Evolutionary conservation across 2,888 invertebrate species (phyloP).

Genomic region (Himalopsyche kuldschensis): DNA sequence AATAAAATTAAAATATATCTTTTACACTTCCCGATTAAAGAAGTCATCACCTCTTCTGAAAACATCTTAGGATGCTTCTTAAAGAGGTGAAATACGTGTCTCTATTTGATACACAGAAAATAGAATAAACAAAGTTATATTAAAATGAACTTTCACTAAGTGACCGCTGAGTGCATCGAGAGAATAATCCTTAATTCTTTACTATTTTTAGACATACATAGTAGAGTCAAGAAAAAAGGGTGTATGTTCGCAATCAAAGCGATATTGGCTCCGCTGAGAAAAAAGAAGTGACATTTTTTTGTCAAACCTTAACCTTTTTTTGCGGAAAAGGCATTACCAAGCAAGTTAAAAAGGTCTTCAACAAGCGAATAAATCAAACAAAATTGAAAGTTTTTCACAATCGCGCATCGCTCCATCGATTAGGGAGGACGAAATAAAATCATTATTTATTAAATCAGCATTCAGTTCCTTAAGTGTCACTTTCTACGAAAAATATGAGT

Average conservation of each 20-base stretch:
- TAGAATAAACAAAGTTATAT: too few species aligned
- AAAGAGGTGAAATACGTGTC: too few species aligned
- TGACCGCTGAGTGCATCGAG: too few species aligned
- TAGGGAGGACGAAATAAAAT: background rate
- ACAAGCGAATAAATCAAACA: conserved; percentile 24
- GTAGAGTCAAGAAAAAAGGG: background rate
- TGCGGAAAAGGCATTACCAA: background rate
- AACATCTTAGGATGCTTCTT: too few species aligned
- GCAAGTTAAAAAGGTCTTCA: conserved; percentile 3
- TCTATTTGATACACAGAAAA: too few species aligned
- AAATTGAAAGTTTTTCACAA: conserved; percentile 29
- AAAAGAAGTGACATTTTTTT: background rate
- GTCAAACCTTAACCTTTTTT: background rate
- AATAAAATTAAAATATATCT: too few species aligned
- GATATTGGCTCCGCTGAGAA: background rate
- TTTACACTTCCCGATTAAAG: too few species aligned
- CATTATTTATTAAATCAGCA: too few species aligned
- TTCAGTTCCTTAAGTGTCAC: too few species aligned
- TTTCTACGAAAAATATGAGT: too few species aligned
- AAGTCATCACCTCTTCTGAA: too few species aligned
- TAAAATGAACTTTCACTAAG: too few species aligned
- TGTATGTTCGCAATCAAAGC: background rate
- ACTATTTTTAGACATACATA: background rate
- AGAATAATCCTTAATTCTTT: background rate
- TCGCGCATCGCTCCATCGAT: background rate